phyloP scores from a whole-genome alignment of 2,888 invertebrate species.

The Incurvaria masculella region DNA sequence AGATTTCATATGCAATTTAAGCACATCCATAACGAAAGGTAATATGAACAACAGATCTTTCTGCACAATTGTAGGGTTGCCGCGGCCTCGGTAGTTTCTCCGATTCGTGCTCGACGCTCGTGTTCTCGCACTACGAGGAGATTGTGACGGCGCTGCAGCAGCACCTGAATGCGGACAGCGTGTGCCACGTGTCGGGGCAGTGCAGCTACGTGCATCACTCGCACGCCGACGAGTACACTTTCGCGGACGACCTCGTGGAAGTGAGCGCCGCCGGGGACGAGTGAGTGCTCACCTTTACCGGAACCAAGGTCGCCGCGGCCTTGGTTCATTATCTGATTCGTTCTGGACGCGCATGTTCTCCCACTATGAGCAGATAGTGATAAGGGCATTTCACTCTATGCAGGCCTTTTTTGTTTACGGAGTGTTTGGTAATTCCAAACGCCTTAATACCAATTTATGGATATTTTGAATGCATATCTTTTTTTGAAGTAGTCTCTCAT shows the following conservation, averaged over 20 bases:
- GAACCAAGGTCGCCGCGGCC: no score
- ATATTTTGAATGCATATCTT: no score
- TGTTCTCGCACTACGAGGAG: conserved; percentile 69
- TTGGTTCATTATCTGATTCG: no score
- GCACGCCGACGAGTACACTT: conserved; percentile 54
- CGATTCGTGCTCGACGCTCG: conserved; percentile 74
- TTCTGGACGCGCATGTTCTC: no score
- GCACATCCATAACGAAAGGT: no score
- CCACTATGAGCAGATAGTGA: no score
- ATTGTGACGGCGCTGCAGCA: conserved; percentile 62
- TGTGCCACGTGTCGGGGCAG: conserved; percentile 76
- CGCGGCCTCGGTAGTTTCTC: conserved; percentile 68
- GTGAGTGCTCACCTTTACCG: conserved; percentile 30
- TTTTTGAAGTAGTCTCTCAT: no score
- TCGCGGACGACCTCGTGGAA: conserved; percentile 54
- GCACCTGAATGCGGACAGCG: conserved; percentile 59
- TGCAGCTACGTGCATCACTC: conserved; percentile 65
- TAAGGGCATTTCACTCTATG: no score
- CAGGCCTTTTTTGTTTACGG: no score
- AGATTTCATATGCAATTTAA: no score
- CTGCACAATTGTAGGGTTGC: conserved; percentile 50
- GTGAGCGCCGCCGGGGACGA: conserved; percentile 56
- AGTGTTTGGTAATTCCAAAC: no score
- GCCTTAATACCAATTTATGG: no score
- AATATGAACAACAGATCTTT: not conserved